Evolutionary conservation across 1,140 invertebrate species (phyloP).

Genomic region (Drosophila asahinai): DNA sequence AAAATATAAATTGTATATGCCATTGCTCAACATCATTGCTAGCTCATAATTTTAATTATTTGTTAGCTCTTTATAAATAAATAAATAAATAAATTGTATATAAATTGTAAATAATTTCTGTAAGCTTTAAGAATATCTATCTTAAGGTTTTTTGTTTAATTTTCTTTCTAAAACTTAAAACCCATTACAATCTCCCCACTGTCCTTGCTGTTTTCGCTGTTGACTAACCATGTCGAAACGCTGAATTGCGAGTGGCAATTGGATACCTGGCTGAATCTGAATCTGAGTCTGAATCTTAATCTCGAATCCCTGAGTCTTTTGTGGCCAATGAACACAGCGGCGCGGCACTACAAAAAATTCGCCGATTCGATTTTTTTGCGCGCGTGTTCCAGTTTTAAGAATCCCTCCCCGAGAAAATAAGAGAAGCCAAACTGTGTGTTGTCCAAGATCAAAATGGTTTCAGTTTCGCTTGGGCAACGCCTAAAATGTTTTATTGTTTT

Average conservation of each 20-base stretch:
- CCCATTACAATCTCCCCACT: neutral
- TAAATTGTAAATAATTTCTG: too few relatives aligned
- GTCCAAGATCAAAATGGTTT: slow-evolving; percentile 41
- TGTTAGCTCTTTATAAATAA: too few relatives aligned
- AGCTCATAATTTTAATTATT: too few relatives aligned
- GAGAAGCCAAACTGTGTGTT: neutral
- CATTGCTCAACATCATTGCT: too few relatives aligned
- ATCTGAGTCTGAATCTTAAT: slow-evolving; percentile 42
- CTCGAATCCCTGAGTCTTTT: slow-evolving; percentile 51
- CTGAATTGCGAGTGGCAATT: slow-evolving; percentile 54
- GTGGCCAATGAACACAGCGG: slow-evolving; percentile 56
- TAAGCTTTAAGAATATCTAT: neutral
- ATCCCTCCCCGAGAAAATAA: neutral
- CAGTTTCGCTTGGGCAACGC: slow-evolving; percentile 62
- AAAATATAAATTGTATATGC: too few relatives aligned
- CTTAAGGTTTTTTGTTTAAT: neutral
- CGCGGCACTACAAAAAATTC: slow-evolving; percentile 58
- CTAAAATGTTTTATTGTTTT: slow-evolving; percentile 71
- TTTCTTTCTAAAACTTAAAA: too few relatives aligned
- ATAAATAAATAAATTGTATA: too few relatives aligned
- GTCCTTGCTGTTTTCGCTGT: slow-evolving; percentile 39
- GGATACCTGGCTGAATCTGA: slow-evolving; percentile 66
- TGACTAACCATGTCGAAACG: slow-evolving; percentile 52
- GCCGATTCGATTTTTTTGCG: slow-evolving; percentile 45
- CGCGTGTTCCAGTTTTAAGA: slow-evolving; percentile 44